A percentile compares a stretch with the other conserved stretches of the same genome.
Conservation (phyloP, 1,140 invertebrate genomes). For the Cydia fagiglandana region DNA sequence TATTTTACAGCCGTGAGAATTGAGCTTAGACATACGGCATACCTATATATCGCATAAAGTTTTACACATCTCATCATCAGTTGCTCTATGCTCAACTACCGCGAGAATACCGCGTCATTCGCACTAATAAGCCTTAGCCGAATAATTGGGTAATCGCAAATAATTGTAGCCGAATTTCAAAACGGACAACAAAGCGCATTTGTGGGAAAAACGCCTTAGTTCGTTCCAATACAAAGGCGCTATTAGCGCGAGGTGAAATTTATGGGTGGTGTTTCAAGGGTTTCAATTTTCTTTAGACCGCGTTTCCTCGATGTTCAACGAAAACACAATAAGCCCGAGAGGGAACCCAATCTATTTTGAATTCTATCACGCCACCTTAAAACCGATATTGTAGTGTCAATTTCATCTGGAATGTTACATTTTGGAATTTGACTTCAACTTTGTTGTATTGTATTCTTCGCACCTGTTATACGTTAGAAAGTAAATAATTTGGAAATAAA, state of each 20-base stretch:
- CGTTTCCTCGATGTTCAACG: neutral
- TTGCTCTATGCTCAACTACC: slow-evolving; percentile 11
- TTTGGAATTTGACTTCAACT: neutral
- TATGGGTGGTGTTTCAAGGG: slow-evolving; percentile 10
- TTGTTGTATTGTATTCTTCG: slow-evolving; percentile 27
- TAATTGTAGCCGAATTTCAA: slow-evolving; percentile 30
- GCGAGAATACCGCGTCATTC: slow-evolving; percentile 31
- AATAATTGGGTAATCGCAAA: slow-evolving; percentile 25
- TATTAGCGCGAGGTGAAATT: slow-evolving; percentile 9
- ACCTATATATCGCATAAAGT: neutral
- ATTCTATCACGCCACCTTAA: neutral
- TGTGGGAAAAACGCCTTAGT: slow-evolving; percentile 16
- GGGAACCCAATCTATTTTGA: neutral
- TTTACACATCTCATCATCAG: neutral
- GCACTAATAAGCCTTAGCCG: slow-evolving; percentile 27
- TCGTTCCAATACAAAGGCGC: neutral
- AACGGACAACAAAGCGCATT: slow-evolving; percentile 13
- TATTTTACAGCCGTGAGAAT: too few relatives aligned
- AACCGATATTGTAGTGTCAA: neutral
- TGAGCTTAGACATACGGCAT: too few relatives aligned
- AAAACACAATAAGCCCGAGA: neutral
- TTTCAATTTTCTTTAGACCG: slow-evolving; percentile 24
- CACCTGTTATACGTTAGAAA: slow-evolving; percentile 31
- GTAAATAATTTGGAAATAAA: slow-evolving; percentile 32
- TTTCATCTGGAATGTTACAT: neutral